phyloP scores from a whole-genome alignment of 2,797 vertebrate genomes.

The Sciurus vulgaris region DNA sequence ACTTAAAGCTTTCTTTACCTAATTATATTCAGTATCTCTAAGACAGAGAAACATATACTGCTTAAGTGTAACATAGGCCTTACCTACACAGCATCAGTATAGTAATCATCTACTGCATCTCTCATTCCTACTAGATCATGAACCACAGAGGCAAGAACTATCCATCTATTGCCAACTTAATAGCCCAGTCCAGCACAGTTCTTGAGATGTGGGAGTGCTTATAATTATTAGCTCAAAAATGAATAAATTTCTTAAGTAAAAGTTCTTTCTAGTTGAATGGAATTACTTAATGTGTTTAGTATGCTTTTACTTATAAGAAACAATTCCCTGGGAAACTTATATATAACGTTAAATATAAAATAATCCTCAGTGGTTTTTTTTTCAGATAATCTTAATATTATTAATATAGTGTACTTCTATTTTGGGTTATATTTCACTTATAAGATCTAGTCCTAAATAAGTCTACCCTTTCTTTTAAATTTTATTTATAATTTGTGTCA shows the following conservation, averaged over 20 bases:
- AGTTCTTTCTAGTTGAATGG: background rate
- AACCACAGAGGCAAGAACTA: background rate
- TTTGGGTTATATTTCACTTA: constrained; percentile 17
- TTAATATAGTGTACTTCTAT: background rate
- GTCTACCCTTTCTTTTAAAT: constrained; percentile 9
- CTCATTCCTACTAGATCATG: background rate
- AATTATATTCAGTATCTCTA: constrained; percentile 60
- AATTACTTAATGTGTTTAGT: constrained; percentile 34
- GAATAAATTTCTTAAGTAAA: background rate
- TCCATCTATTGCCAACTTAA: background rate
- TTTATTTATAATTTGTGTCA: background rate
- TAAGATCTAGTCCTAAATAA: background rate
- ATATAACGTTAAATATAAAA: constrained; percentile 14
- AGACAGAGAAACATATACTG: background rate
- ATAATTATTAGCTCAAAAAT: constrained; percentile 52
- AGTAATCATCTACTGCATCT: background rate
- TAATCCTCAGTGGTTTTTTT: background rate
- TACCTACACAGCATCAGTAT: background rate
- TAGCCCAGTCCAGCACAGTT: background rate
- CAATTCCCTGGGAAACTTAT: background rate
- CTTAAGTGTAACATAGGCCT: background rate
- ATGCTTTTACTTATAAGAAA: constrained; percentile 47
- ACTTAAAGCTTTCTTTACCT: background rate
- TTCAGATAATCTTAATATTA: background rate
- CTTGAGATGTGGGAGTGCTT: background rate